Percentiles rank a stretch among this genome's conserved stretches.
These are phyloP conservation scores for Frankliniella intonsa DNA, from an alignment of 2,888 invertebrate species.

Conservation along the genomic window DNA sequence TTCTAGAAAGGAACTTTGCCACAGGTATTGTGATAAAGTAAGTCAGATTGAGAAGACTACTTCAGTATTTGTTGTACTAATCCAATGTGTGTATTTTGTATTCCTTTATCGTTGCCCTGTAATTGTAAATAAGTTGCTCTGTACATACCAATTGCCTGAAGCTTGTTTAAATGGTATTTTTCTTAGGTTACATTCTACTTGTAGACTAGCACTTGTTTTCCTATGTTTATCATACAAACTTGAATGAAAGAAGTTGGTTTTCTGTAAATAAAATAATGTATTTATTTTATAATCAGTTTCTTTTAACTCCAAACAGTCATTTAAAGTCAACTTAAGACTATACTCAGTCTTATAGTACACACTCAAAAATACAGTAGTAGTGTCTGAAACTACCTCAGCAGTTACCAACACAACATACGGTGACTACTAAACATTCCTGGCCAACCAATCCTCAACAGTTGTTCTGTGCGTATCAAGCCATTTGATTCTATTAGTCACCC, in stretches of 20 bases:
- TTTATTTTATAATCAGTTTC: background rate
- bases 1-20: no score
- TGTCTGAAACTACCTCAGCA: no score
- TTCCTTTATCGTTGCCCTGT: background rate
- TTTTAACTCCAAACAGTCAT: background rate
- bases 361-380: no score
- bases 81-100: background rate
- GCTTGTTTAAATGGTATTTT: background rate
- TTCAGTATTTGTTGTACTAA: no score
- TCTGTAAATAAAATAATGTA: conserved; percentile 12
- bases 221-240: background rate
- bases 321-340: no score
- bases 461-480: conserved; percentile 62
- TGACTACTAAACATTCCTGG: background rate
- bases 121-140: background rate
- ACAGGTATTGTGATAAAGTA: no score
- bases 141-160: background rate
- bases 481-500: conserved; percentile 70
- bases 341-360: no score
- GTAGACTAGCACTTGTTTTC: background rate
- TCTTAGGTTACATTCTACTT: background rate
- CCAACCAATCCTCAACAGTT: background rate
- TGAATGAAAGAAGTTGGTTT: background rate
- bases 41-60: no score
- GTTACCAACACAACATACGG: no score